Evolutionary conservation across 2,888 invertebrate species (phyloP).

Genomic region (Margaritifera margaritifera): DNA sequence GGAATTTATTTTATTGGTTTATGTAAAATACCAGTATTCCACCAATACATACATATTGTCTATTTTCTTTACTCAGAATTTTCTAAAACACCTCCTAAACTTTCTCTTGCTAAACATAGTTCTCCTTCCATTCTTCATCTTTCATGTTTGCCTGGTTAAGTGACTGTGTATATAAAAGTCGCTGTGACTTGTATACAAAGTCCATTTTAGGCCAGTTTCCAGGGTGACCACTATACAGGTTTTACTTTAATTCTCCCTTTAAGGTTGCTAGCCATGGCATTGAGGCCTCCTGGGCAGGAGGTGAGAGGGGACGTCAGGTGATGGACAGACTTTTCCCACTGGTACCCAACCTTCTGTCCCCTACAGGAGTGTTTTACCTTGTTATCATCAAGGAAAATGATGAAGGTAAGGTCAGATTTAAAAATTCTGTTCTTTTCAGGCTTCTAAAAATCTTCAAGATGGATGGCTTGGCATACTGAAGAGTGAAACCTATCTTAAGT

Average conservation of each 20-base stretch:
- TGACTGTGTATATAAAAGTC: too few species aligned
- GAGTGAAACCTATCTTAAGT: neutral
- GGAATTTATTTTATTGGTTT: too few species aligned
- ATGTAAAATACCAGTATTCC: too few species aligned
- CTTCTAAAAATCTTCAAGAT: slow-evolving; percentile 23
- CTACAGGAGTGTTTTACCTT: slow-evolving; percentile 87
- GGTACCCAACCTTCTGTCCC: slow-evolving; percentile 82
- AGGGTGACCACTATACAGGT: too few species aligned
- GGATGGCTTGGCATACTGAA: slow-evolving; percentile 74
- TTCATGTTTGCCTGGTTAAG: too few species aligned
- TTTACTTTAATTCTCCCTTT: neutral
- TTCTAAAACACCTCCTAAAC: too few species aligned
- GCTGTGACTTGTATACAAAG: too few species aligned
- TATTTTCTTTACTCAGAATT: too few species aligned
- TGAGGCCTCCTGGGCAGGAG: slow-evolving; percentile 76
- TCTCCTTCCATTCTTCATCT: too few species aligned
- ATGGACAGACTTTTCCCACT: slow-evolving; percentile 80
- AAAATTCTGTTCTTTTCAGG: slow-evolving; percentile 73
- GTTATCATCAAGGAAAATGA: slow-evolving; percentile 92
- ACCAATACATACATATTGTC: too few species aligned
- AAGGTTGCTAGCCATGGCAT: slow-evolving; percentile 69
- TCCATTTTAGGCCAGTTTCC: too few species aligned
- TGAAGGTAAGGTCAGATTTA: slow-evolving; percentile 65
- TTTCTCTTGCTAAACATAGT: too few species aligned
- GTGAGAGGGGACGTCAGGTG: slow-evolving; percentile 78